Percentiles rank a stretch among this genome's conserved stretches.
These are phyloP conservation scores for Melinaea menophilus DNA, from an alignment of 2,888 invertebrate genomes.

Conservation along the genomic window DNA sequence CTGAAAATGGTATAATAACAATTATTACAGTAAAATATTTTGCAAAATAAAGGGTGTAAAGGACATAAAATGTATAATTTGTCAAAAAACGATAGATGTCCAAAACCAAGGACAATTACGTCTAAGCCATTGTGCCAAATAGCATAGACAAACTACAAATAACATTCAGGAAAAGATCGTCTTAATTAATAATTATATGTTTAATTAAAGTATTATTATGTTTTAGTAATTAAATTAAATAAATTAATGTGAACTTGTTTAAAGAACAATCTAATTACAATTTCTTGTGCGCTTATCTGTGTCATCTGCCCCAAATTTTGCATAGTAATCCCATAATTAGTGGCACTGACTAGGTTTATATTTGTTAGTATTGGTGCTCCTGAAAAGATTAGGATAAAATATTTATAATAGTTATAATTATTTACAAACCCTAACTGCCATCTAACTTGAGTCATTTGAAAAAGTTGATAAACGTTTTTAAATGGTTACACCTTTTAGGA, in stretches of 20 bases:
- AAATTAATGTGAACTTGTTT: background rate
- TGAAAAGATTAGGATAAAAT: constrained; percentile 32
- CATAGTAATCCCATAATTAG: constrained; percentile 47
- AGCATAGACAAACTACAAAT: too few relatives aligned
- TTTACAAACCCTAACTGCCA: too few relatives aligned
- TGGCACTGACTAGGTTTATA: constrained; percentile 48
- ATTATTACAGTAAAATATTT: too few relatives aligned
- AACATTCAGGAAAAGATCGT: too few relatives aligned
- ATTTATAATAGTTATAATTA: background rate
- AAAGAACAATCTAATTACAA: constrained; percentile 43
- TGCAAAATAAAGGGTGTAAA: too few relatives aligned
- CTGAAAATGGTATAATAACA: constrained; percentile 35
- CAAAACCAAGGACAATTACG: background rate
- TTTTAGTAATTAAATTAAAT: background rate
- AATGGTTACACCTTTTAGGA: too few relatives aligned
- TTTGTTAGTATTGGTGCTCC: constrained; percentile 64
- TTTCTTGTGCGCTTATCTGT: constrained; percentile 49
- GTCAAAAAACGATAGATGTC: background rate
- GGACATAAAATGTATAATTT: too few relatives aligned
- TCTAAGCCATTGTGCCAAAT: too few relatives aligned
- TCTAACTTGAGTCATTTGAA: too few relatives aligned
- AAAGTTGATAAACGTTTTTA: too few relatives aligned
- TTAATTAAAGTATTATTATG: too few relatives aligned
- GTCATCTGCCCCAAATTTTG: constrained; percentile 47
- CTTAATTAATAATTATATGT: too few relatives aligned